A percentile compares a stretch with the other conserved stretches of the same genome.
Evolutionary conservation across 1,140 invertebrate genomes (phyloP).

Genomic region (Pogonus chalceus): DNA sequence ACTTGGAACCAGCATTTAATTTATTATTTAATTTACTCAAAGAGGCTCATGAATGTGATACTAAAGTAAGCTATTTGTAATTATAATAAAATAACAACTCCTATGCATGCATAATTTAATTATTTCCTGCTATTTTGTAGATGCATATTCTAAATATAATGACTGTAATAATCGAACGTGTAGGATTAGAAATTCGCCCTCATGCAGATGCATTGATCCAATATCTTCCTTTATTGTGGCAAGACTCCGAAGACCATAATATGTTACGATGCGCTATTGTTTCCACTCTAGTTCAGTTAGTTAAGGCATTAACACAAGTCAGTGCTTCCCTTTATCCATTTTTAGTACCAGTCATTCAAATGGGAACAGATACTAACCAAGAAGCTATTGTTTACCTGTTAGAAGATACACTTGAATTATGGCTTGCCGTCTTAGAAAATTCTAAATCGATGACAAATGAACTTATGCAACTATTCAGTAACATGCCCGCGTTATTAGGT

Average conservation of each 20-base stretch:
- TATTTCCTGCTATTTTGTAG: constrained; percentile 36
- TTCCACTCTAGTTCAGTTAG: constrained; percentile 68
- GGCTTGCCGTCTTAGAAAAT: constrained; percentile 75
- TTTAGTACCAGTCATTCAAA: constrained; percentile 63
- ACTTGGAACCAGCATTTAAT: constrained; percentile 63
- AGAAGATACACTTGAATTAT: constrained; percentile 86
- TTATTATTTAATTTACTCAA: constrained; percentile 75
- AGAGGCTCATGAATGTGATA: constrained; percentile 85
- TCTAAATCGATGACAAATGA: constrained; percentile 47
- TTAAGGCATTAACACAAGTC: constrained; percentile 53
- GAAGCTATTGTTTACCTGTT: constrained; percentile 78
- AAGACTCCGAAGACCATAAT: constrained; percentile 76
- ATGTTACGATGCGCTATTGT: constrained; percentile 89
- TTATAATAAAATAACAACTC: too few relatives aligned
- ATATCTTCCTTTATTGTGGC: constrained; percentile 81
- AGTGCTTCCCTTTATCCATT: constrained; percentile 53
- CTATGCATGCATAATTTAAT: too few relatives aligned
- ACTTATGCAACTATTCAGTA: constrained; percentile 63
- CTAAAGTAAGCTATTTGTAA: constrained; percentile 54
- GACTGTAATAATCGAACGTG: constrained; percentile 80
- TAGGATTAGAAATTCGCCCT: constrained; percentile 64
- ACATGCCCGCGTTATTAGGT: constrained; percentile 71
- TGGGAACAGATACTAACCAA: constrained; percentile 70
- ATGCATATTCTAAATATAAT: constrained; percentile 85
- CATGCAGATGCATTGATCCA: constrained; percentile 59